Evolutionary conservation across 2,113 vertebrate species (phyloP).

Genomic region (Nannobrachium achirus): DNA sequence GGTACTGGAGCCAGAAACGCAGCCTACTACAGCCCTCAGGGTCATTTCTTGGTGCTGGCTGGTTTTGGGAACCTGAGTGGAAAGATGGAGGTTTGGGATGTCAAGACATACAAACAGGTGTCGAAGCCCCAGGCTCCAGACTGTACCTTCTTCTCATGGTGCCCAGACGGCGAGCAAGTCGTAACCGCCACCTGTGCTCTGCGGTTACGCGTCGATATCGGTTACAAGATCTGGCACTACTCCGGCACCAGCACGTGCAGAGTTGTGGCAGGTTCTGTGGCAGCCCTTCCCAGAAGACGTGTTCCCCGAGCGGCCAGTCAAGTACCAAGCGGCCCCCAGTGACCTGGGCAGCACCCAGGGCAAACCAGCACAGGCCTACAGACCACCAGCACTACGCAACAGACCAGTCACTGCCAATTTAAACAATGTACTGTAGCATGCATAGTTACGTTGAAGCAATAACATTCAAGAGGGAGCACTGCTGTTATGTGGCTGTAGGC

Average conservation of each 20-base stretch:
- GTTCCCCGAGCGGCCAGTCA: conserved; percentile 82
- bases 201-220: conserved; percentile 89
- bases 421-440: no score
- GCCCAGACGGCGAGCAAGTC: conserved; percentile 93
- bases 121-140: conserved; percentile 90
- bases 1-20: conserved; percentile 94
- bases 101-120: conserved; percentile 92
- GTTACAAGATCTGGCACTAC: conserved; percentile 95
- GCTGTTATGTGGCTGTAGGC: no score
- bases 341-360: conserved; percentile 79
- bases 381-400: conserved; percentile 92
- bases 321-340: conserved; percentile 80
- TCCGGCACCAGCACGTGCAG: conserved; percentile 76
- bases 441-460: no score
- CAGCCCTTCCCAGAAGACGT: conserved; percentile 83
- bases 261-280: conserved; percentile 94
- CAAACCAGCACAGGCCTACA: conserved; percentile 83
- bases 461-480: no score
- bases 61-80: conserved; percentile 95
- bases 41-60: conserved; percentile 91
- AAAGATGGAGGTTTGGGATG: conserved; percentile 97
- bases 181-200: conserved; percentile 93
- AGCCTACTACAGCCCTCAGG: conserved; percentile 91
- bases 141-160: conserved; percentile 91
- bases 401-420: conserved; percentile 74